Base-by-base conservation (phyloP, 2,888 invertebrate genomes). In the Subacronicta megacephala region DNA sequence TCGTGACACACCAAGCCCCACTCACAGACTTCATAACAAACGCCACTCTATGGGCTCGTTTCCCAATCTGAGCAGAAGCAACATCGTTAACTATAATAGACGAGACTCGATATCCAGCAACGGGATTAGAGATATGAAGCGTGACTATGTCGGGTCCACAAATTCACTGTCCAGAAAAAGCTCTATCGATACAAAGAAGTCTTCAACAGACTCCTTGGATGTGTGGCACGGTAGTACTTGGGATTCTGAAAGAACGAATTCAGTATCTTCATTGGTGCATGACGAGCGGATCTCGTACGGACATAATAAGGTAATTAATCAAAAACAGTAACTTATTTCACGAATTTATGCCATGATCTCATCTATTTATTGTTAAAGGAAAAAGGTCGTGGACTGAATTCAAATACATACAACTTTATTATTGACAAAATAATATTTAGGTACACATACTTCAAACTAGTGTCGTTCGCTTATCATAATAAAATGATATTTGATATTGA, bases 121-220 rank as follows among this genome's bases (percentile, higher is more conserved):
- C 56, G 91, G 84, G 56, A 75, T 94, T 37, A 83, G 94, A 71
- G 94, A 94, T 46, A 93, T 94, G 92, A 94, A 94, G 68, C 88
- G 95, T 36, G 95, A 95, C 77, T 95, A 95, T 44, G 95, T 95
- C 33, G 91, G 93, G 6, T 93, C 93, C 1, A 88, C 85, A 41
- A 89, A 85, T 69, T 90, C 92, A 0, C 70, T 94, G 13, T 89
- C 91, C 20, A 93, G 95, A 73, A 95, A 96, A 77, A 93, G 90
- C 77, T 93, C 93, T 0, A 91, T 92, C 23, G 93, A 93, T 60
- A 92, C 93, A 54, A 92, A 91, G 73, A 94, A 93, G 63, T 94
- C 93, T 52, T 97, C 97, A 0, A 96, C 96, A 33, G 97, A 97
- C 85, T 97, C 97, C 1, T 84, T 97, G 85, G 97, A 97, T 78